These are phyloP conservation scores for Epiblema foenella DNA, from an alignment of 2,888 invertebrate species.

Conservation along the genomic window DNA sequence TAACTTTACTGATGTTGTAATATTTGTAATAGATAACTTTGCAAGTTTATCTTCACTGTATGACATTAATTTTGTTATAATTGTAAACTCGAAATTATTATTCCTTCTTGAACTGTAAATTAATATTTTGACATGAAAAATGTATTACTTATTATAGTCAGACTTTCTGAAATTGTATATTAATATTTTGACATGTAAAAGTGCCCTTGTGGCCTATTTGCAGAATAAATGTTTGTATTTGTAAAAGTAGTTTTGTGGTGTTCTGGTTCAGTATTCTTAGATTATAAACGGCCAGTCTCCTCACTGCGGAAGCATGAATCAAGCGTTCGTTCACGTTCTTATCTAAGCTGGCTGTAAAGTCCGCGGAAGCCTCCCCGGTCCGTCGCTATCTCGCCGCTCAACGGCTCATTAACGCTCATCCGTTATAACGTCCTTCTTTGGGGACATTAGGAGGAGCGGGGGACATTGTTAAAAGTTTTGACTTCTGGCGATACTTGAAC, in stretches of 20 bases:
- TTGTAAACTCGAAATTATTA: too few relatives aligned
- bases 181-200: too few relatives aligned
- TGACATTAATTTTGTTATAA: too few relatives aligned
- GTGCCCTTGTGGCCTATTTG: too few relatives aligned
- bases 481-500: not conserved
- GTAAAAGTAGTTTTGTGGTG: not conserved
- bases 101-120: too few relatives aligned
- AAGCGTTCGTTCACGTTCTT: constrained; percentile 22
- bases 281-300: not conserved
- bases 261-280: not conserved
- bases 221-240: too few relatives aligned
- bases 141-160: too few relatives aligned
- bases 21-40: too few relatives aligned
- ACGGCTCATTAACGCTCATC: constrained; percentile 41
- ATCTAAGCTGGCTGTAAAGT: constrained; percentile 30
- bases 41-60: too few relatives aligned
- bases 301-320: constrained; percentile 23
- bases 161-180: too few relatives aligned
- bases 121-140: too few relatives aligned
- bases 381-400: constrained; percentile 39
- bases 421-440: constrained; percentile 24
- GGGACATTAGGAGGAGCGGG: constrained; percentile 2
- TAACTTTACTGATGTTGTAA: too few relatives aligned
- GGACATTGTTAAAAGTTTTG: constrained; percentile 17
- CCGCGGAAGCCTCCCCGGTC: not conserved